Evolutionary conservation across 2,797 vertebrate species (phyloP).

Genomic region (Enteromius anoplus): DNA sequence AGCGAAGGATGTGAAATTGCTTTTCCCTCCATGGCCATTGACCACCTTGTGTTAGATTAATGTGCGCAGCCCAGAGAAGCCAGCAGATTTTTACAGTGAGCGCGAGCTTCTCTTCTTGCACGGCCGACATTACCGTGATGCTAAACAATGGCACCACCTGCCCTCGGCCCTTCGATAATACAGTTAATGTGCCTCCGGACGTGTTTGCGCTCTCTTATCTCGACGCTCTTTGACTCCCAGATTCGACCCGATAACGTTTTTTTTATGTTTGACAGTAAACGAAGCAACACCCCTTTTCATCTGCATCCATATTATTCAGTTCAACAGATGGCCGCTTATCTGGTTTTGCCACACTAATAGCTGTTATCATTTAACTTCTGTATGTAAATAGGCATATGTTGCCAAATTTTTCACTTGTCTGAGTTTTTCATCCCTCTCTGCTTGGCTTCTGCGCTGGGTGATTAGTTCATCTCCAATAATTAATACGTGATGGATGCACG

Average conservation of each 20-base stretch:
- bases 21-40: conserved; percentile 62
- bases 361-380: conserved; percentile 58
- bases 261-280: conserved; percentile 54
- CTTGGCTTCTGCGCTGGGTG: conserved; percentile 56
- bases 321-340: conserved; percentile 63
- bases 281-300: conserved; percentile 47
- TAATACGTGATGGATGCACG: conserved; percentile 62
- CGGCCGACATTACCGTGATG: conserved; percentile 51
- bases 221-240: conserved; percentile 50
- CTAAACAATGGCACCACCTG: conserved; percentile 57
- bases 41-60: conserved; percentile 64
- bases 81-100: conserved; percentile 56
- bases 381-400: conserved; percentile 61
- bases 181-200: conserved; percentile 44
- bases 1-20: conserved; percentile 62
- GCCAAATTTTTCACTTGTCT: conserved; percentile 56
- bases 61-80: conserved; percentile 55
- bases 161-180: conserved; percentile 57
- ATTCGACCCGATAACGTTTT: conserved; percentile 50
- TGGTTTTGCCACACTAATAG: conserved; percentile 62
- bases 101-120: conserved; percentile 50
- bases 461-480: conserved; percentile 64
- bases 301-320: conserved; percentile 53
- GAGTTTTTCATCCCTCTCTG: conserved; percentile 53
- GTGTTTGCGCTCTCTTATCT: conserved; percentile 57